Base-by-base conservation (phyloP, 64 coral and sea anemone species). In the Dendronephthya gigantea region DNA sequence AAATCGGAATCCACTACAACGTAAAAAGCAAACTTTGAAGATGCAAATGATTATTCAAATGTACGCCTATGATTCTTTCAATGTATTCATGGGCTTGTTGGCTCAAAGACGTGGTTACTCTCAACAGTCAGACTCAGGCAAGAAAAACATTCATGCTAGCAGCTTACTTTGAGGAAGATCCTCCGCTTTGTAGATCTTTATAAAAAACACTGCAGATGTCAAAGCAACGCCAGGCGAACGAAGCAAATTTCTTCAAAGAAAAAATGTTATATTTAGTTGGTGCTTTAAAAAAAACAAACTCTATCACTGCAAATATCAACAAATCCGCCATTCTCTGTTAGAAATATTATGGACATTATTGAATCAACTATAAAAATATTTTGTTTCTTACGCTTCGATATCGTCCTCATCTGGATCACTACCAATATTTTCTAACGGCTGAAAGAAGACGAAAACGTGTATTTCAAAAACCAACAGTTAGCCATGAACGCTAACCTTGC, bases 121-220 rank as follows among this genome's bases (percentile, higher is more conserved):
- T n/a, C n/a, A n/a, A n/a, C n/a, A n/a, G n/a, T n/a, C n/a, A n/a
- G n/a, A n/a, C n/a, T n/a, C n/a, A n/a, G n/a, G n/a, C n/a, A n/a
- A n/a, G n/a, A n/a, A n/a, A n/a, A n/a, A n/a, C n/a, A n/a, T n/a
- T n/a, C n/a, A n/a, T n/a, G n/a, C n/a, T n/a, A n/a, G n/a, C n/a
- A n/a, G n/a, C 32, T 94, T 49, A 94, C 92, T 94, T 50, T 94
- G 92, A 31, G 92, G 92, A 35, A 94, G 82, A 51, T 94, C 92
- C 49, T 94, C 89, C 2, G 92, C 92, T 35, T 86, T 59, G 17
- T 85, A 94, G 45, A 94, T 68, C 41, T 90, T 94, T 15, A 94
- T 51, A 9, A 82, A 88, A 82, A 94, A 90, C 68, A 94, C 37
- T 17, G 88, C 92, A 8, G 81, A 62, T 39, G 90, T 88, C 68